phyloP scores from a whole-genome alignment of 2,797 vertebrate genomes.

The Acrocephalus scirpaceus region DNA sequence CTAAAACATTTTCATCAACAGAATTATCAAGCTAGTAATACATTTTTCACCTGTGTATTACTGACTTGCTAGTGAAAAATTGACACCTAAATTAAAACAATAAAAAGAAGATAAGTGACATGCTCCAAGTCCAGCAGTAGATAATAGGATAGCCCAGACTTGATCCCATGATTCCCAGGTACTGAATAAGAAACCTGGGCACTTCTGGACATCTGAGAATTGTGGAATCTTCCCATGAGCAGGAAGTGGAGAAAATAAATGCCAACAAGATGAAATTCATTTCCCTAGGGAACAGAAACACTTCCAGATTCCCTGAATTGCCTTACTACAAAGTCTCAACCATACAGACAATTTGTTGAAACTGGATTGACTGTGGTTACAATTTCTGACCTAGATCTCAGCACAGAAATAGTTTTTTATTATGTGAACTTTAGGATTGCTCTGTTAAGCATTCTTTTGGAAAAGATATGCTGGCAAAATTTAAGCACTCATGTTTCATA shows the following conservation, averaged over 20 bases:
- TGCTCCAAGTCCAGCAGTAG: background rate
- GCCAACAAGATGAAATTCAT: background rate
- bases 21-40: background rate
- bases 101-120: background rate
- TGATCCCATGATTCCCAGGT: background rate
- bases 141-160: background rate
- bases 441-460: background rate
- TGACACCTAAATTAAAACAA: background rate
- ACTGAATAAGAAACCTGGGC: background rate
- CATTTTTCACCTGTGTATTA: background rate
- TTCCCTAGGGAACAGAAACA: background rate
- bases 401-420: background rate
- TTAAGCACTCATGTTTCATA: background rate
- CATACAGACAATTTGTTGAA: background rate
- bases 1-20: background rate
- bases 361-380: background rate
- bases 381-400: background rate
- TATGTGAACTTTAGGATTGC: background rate
- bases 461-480: background rate
- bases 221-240: background rate
- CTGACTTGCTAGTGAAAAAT: background rate
- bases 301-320: background rate
- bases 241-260: background rate
- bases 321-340: background rate
- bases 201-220: background rate